Evolutionary conservation across 2,797 vertebrate species (phyloP).

Genomic region (Pipistrellus pipistrellus): DNA sequence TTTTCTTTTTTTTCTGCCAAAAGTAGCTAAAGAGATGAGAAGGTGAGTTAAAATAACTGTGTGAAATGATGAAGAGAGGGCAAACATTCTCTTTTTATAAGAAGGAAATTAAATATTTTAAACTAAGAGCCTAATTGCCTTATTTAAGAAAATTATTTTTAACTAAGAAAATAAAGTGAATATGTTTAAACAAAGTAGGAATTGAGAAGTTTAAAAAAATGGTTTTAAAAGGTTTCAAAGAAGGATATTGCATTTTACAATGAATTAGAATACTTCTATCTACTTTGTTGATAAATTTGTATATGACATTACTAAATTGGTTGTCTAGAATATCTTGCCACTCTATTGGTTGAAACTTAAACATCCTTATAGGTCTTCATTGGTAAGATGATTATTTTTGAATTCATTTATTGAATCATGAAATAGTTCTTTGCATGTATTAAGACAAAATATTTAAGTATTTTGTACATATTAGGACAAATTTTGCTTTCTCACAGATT

Average conservation of each 20-base stretch:
- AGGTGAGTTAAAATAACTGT: constrained; percentile 44
- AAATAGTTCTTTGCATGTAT: not conserved
- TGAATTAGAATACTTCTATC: not conserved
- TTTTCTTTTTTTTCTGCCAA: constrained; percentile 43
- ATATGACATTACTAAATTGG: not conserved
- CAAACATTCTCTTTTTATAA: not conserved
- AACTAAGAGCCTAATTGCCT: constrained; percentile 13
- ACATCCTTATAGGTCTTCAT: not conserved
- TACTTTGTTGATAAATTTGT: constrained; percentile 37
- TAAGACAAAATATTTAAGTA: constrained; percentile 19
- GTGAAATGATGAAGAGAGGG: constrained; percentile 20
- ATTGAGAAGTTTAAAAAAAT: constrained; percentile 13
- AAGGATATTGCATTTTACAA: constrained; percentile 6
- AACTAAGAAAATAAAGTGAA: constrained; percentile 54
- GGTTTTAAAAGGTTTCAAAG: not conserved
- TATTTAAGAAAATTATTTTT: constrained; percentile 44
- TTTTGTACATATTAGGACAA: not conserved
- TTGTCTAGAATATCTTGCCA: not conserved
- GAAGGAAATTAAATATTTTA: constrained; percentile 63
- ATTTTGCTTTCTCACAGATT: constrained; percentile 43
- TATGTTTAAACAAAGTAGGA: constrained; percentile 45
- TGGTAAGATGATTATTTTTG: constrained; percentile 24
- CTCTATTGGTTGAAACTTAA: constrained; percentile 21
- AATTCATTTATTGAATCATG: constrained; percentile 8
- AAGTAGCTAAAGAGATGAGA: not conserved